Base-by-base conservation (phyloP, 2,113 vertebrate species). In the Abramis brama region DNA sequence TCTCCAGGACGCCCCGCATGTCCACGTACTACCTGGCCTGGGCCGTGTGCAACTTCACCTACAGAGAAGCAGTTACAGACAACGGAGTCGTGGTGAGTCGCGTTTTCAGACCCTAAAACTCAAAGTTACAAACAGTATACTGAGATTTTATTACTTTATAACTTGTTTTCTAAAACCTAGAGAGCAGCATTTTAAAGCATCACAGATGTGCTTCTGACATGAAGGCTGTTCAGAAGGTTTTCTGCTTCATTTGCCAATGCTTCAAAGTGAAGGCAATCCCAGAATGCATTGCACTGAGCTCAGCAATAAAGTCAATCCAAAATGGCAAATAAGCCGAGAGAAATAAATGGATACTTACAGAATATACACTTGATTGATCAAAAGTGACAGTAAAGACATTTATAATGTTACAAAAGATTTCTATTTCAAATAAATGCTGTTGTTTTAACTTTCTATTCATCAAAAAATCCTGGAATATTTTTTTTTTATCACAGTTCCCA, bases 31-130 rank as follows among this genome's bases (percentile, higher is more conserved):
- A 97, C 90, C 94, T 99, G 91, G 98, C 97, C 84, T 99, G 97
- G 98, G 97, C 97, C 9, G 96, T 99, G 76, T 99, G 97, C 93
- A 98, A 99, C 95, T 99, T 99, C 94, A 98, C 97, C 5, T 98
- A 95, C 95, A 94, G 91, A 82, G 97, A 99, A 93, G 96, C 96
- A 59, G 90, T 94, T 86, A 97, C 96, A 3, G 96, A 95, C 84
- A 92, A 93, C 83, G 97, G 97, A 73, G 94, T 99, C 86, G 89
- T 93, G 94, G 98, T 99, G 92, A 97, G 98, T 96, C n/a, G 3
- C 5, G 7, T 23, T 70, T 55, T 36, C 11, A 57, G 15, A 3
- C 15, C 17, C 19, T 5, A 27, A 55, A 73, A 73, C 13, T 77
- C 15, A 76, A 7, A 21, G 7, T 17, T 47, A 43, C 19, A 9